A percentile compares a stretch with the other conserved stretches of the same genome.
Conservation (phyloP, 2,797 vertebrate species). For the Channa striata region DNA sequence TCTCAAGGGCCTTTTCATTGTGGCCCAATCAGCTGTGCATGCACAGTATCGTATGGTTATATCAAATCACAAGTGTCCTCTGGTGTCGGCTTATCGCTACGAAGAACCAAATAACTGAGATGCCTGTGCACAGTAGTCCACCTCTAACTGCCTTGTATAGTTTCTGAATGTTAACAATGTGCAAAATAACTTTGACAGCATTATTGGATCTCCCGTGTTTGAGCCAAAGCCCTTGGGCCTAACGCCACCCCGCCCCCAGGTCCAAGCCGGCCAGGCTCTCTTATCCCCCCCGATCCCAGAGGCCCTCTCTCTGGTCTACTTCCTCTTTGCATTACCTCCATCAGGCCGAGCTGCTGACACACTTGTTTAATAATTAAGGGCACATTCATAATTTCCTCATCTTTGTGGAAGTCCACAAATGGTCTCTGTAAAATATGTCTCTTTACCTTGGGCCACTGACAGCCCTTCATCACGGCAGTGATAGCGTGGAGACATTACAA, state of each 20-base stretch:
- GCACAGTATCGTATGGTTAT: conserved; percentile 61
- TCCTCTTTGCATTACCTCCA: conserved; percentile 87
- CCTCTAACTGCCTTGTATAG: conserved; percentile 40
- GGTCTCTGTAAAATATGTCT: conserved; percentile 76
- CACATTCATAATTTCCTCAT: conserved; percentile 82
- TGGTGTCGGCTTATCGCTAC: conserved; percentile 28
- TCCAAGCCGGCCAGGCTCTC: conserved; percentile 64
- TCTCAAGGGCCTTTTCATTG: conserved; percentile 60
- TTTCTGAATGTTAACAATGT: conserved; percentile 62
- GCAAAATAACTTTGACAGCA: conserved; percentile 71
- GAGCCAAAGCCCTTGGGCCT: conserved; percentile 63
- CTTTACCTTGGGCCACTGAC: conserved; percentile 61
- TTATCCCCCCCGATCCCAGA: conserved; percentile 59
- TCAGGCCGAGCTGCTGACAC: conserved; percentile 86
- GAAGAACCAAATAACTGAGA: conserved; percentile 30
- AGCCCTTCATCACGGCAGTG: conserved; percentile 42
- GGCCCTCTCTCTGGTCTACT: conserved; percentile 79
- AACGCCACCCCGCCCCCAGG: conserved; percentile 57
- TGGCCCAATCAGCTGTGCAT: conserved; percentile 48
- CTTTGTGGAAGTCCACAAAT: conserved; percentile 83
- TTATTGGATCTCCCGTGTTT: conserved; percentile 69
- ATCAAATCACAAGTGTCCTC: conserved; percentile 68
- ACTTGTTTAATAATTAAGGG: conserved; percentile 88
- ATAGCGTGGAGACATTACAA: conserved; percentile 30
- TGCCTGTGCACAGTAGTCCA: conserved; percentile 18